A percentile compares a stretch with the other conserved stretches of the same genome.
phyloP scores from a whole-genome alignment of 2,888 invertebrate genomes.

The Nysson spinosus region DNA sequence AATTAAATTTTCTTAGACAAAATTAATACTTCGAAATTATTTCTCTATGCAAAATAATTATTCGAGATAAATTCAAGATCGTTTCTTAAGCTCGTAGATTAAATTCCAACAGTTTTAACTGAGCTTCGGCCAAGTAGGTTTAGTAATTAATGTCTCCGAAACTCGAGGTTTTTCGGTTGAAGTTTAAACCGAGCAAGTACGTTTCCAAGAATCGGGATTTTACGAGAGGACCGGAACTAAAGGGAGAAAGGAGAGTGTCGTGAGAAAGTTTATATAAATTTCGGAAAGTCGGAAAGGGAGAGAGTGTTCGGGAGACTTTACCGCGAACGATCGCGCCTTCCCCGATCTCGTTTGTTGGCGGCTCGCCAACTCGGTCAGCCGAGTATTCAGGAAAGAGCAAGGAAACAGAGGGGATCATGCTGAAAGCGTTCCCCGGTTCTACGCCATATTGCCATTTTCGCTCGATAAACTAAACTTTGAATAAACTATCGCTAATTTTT shows the following conservation, averaged over 20 bases:
- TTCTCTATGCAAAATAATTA: too few relatives aligned
- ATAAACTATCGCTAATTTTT: too few relatives aligned
- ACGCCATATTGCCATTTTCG: slow-evolving; percentile 2
- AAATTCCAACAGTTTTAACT: too few relatives aligned
- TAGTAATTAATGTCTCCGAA: too few relatives aligned
- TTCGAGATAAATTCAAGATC: too few relatives aligned
- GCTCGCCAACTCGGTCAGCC: slow-evolving; percentile 49
- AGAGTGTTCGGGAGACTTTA: slow-evolving; percentile 21
- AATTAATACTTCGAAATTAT: too few relatives aligned
- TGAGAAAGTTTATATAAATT: slow-evolving; percentile 16
- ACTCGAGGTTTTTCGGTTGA: too few relatives aligned
- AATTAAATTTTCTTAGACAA: too few relatives aligned
- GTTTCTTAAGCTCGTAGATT: too few relatives aligned
- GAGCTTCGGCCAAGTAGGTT: too few relatives aligned
- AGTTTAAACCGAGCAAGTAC: slow-evolving; percentile 9
- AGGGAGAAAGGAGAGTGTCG: neutral
- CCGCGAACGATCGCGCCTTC: slow-evolving; percentile 4
- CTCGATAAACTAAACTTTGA: slow-evolving; percentile 9
- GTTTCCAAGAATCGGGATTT: neutral
- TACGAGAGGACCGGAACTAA: neutral
- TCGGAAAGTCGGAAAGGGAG: slow-evolving; percentile 12
- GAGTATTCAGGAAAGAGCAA: slow-evolving; percentile 4
- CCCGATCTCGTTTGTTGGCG: slow-evolving; percentile 24
- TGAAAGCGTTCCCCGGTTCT: slow-evolving; percentile 15
- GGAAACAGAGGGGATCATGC: slow-evolving; percentile 2